Evolutionary conservation across 2,888 invertebrate species (phyloP).

Genomic region (Callinectes sapidus): DNA sequence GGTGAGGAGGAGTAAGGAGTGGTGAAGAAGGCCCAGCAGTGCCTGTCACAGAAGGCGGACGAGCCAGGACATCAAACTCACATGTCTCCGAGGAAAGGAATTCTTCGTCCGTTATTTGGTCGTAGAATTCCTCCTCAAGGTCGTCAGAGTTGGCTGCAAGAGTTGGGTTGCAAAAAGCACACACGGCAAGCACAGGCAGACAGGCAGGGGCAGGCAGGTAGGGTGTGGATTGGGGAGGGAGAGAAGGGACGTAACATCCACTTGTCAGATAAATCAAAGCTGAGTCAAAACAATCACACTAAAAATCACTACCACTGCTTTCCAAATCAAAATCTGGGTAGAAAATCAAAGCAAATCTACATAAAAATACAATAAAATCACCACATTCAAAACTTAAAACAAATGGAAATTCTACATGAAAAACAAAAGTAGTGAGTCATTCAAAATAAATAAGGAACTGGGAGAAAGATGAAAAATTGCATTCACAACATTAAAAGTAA

Average conservation of each 20-base stretch:
- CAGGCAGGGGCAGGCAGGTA: constrained; percentile 51
- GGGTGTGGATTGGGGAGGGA: neutral
- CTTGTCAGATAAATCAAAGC: neutral
- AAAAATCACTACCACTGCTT: neutral
- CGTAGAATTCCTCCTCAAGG: constrained; percentile 53
- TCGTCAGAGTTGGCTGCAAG: constrained; percentile 59
- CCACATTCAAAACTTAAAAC: neutral
- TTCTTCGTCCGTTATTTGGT: constrained; percentile 64
- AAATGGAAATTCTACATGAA: neutral
- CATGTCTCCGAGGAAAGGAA: constrained; percentile 68
- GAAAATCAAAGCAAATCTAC: neutral
- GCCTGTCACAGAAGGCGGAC: neutral
- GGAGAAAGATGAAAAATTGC: neutral
- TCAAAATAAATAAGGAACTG: neutral
- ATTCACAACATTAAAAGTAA: neutral
- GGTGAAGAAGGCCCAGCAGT: neutral
- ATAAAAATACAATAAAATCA: neutral
- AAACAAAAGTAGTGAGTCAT: neutral
- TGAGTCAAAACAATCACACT: neutral
- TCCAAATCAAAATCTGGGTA: neutral
- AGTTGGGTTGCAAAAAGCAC: constrained; percentile 49
- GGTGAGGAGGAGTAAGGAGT: neutral
- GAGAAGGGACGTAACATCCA: neutral
- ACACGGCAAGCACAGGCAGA: constrained; percentile 55
- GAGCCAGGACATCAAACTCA: constrained; percentile 45